These are phyloP conservation scores for Drosophila ercepeae DNA, from an alignment of 1,140 invertebrate species.

Conservation along the genomic window DNA sequence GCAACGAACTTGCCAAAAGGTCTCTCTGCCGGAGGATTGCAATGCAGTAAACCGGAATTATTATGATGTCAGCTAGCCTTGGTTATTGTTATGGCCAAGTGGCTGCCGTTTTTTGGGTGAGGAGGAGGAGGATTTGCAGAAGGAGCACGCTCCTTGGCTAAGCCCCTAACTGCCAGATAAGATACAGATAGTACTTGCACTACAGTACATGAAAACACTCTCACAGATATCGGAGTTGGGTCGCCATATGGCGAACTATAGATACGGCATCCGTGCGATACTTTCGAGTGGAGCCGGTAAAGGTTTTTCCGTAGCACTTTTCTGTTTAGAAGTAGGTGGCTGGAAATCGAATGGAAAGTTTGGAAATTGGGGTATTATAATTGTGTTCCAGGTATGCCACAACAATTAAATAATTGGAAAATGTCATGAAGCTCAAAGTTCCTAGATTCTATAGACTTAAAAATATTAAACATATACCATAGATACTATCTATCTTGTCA, in stretches of 20 bases:
- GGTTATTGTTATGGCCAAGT: conserved; percentile 48
- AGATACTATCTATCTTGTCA: too few relatives aligned
- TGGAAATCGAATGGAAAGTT: conserved; percentile 1
- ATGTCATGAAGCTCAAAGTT: neutral
- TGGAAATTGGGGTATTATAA: neutral
- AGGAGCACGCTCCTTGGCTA: conserved; percentile 43
- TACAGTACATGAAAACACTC: conserved; percentile 65
- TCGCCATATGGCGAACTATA: conserved; percentile 61
- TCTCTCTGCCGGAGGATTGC: conserved; percentile 11
- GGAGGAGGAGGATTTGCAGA: neutral
- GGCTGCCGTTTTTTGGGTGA: conserved; percentile 9
- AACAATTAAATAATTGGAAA: neutral
- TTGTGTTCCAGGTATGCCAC: neutral
- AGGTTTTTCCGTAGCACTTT: conserved; percentile 58
- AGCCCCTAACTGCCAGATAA: conserved; percentile 45
- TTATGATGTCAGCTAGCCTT: conserved; percentile 49
- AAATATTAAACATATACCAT: too few relatives aligned
- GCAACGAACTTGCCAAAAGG: conserved; percentile 58
- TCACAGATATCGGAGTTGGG: conserved; percentile 63
- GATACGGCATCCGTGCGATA: conserved; percentile 61
- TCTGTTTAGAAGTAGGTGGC: conserved; percentile 32
- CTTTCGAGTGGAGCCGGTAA: conserved; percentile 64
- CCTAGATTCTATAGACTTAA: too few relatives aligned
- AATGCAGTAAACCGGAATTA: conserved; percentile 54
- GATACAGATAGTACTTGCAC: conserved; percentile 36